Percentiles rank a stretch among this genome's conserved stretches.
These are phyloP conservation scores for Apomyelois bistriatella DNA, from an alignment of 2,888 invertebrate genomes.

Conservation along the genomic window DNA sequence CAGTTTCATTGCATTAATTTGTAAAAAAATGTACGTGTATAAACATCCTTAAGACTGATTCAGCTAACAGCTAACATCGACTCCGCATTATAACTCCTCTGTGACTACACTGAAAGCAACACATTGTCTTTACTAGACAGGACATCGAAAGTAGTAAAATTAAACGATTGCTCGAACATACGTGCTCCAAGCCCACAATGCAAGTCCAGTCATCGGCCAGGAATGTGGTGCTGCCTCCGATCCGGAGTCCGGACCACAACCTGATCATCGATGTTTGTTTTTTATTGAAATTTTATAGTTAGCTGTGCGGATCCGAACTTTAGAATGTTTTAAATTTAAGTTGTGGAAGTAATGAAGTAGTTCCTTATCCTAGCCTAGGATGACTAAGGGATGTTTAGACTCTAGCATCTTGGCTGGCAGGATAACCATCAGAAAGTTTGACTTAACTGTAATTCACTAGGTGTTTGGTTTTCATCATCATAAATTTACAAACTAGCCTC, in stretches of 20 bases:
- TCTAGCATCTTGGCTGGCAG: no score
- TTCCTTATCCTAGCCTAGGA: no score
- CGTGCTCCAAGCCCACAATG: slow-evolving; percentile 38
- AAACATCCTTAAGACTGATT: no score
- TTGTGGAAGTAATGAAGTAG: no score
- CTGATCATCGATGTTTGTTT: slow-evolving; percentile 15
- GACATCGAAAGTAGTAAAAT: slow-evolving; percentile 50
- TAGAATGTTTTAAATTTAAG: no score
- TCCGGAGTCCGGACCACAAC: slow-evolving; percentile 43
- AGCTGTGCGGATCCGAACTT: not conserved
- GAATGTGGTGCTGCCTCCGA: slow-evolving; percentile 66
- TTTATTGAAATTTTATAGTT: slow-evolving; percentile 6
- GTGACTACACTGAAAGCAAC: slow-evolving; percentile 38
- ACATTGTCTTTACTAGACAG: slow-evolving; percentile 38
- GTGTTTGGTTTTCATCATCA: no score
- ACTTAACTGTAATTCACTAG: no score
- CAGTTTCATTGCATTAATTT: no score
- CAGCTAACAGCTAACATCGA: not conserved
- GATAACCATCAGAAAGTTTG: no score
- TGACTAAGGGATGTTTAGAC: no score
- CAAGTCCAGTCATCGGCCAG: slow-evolving; percentile 57
- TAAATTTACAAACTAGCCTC: no score
- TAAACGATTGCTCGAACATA: slow-evolving; percentile 43
- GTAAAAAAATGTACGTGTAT: no score
- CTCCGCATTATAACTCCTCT: not conserved